Evolutionary conservation across 1,140 invertebrate species (phyloP), one percentile per base, ranked within the genome.

Genomic region (Panonychus citri): DNA sequence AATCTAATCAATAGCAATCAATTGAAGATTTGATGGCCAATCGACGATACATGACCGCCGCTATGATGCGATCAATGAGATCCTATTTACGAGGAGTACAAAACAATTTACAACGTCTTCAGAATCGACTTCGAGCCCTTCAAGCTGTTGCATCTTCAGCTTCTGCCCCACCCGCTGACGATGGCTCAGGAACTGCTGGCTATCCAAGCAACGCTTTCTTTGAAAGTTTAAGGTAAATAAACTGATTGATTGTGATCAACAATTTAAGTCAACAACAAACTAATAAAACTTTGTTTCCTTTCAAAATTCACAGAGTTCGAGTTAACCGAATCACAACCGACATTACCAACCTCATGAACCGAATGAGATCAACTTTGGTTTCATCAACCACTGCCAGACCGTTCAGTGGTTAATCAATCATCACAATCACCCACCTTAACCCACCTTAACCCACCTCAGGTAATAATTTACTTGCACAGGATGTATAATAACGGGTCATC

Each of bases 11-110:
- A 12, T 49, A 55, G 40, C 17, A 55, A 19, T 53, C 54, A 19
- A 55, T 26, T n/a, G 46, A 40, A 17, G 27, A 55, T 5, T 17
- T 55, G 54, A 28, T 55, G 34, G 37, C 54, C 10, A 19, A 28
- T 25, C 30, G 54, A 21, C 37, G 54, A 19, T 55, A 55, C 54
- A 28, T 55, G 34, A 55, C n/a, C 13, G 37, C 27, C 54, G 54
- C 54, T 19, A 25, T 55, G 39, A n/a, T 55, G 34, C 3, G 54
- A 19, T 39, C 54, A 1, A 55, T 55, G 54, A 13, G 37, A 19
- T 53, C 37, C 25, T 55, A 55, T 39, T 3, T 55, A 17, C 34
- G 54, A 19, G 19, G 54, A 19, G 54, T 55, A 2, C n/a, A 39
- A 3, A 46, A 19, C 21, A 55, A 55, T 25, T 46, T 55, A 24